These are phyloP conservation scores for Drosophila lutescens DNA, from an alignment of 2,888 invertebrate species.

Conservation along the genomic window DNA sequence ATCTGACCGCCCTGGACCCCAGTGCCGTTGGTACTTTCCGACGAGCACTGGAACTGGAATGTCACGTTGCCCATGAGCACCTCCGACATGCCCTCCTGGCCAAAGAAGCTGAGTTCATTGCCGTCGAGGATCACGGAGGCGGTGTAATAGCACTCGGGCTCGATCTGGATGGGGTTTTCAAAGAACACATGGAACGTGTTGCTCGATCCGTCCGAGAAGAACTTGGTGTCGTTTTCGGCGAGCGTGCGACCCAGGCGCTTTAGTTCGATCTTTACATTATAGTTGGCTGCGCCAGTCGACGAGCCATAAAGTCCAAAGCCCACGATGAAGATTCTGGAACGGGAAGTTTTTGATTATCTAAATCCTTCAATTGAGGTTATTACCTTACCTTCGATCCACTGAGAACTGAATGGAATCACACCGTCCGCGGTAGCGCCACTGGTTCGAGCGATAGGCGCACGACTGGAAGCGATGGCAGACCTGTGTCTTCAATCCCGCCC, in stretches of 20 bases:
- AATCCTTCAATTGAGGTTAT: background rate
- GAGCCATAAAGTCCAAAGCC: conserved; percentile 98
- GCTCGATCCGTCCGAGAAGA: conserved; percentile 98
- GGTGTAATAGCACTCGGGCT: conserved; percentile 97
- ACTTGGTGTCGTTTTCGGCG: conserved; percentile 96
- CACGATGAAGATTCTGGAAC: conserved; percentile 93
- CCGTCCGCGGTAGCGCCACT: conserved; percentile 98
- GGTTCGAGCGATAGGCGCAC: conserved; percentile 97
- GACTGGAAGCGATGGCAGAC: conserved; percentile 98
- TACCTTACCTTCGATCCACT: conserved; percentile 89
- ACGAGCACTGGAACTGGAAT: conserved; percentile 98
- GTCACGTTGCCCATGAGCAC: conserved; percentile 96
- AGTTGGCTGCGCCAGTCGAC: conserved; percentile 97
- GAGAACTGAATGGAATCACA: conserved; percentile 99
- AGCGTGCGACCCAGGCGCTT: conserved; percentile 94
- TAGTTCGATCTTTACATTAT: conserved; percentile 96
- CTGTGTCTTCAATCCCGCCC: conserved; percentile 95
- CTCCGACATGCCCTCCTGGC: conserved; percentile 98
- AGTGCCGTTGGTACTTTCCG: conserved; percentile 98
- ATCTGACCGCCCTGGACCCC: conserved; percentile 99
- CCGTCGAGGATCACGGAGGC: conserved; percentile 98
- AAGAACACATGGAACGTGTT: conserved; percentile 97
- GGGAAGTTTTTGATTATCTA: background rate
- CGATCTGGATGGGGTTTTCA: conserved; percentile 92
- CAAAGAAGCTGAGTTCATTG: conserved; percentile 97